phyloP scores from a whole-genome alignment of 2,797 vertebrate species.

The Dicrostonyx torquatus region DNA sequence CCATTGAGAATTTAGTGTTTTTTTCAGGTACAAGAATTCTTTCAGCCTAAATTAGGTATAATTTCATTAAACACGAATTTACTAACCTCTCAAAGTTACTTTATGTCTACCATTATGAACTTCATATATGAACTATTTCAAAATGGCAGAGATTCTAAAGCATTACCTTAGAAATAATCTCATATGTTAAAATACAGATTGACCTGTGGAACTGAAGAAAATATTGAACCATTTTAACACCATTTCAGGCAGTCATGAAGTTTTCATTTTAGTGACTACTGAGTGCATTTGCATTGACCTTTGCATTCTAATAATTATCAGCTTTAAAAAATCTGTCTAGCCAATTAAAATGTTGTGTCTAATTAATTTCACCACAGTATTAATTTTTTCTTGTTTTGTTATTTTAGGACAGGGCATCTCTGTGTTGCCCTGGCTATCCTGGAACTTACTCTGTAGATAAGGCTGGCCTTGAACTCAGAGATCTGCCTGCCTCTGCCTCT shows the following conservation, averaged over 20 bases:
- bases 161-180: slow-evolving; percentile 54
- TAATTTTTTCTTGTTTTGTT: neutral
- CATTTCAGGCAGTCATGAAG: slow-evolving; percentile 37
- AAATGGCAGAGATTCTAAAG: slow-evolving; percentile 56
- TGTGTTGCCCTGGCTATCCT: neutral
- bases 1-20: slow-evolving; percentile 22
- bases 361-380: slow-evolving; percentile 56
- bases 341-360: slow-evolving; percentile 41
- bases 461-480: neutral
- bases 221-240: slow-evolving; percentile 39
- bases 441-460: neutral
- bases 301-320: slow-evolving; percentile 45
- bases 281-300: slow-evolving; percentile 48
- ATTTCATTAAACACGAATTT: slow-evolving; percentile 61
- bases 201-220: slow-evolving; percentile 13
- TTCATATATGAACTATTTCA: slow-evolving; percentile 47
- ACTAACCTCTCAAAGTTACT: slow-evolving; percentile 37
- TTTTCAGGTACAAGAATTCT: slow-evolving; percentile 50
- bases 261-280: slow-evolving; percentile 62
- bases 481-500: neutral
- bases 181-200: neutral
- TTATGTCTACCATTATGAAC: slow-evolving; percentile 25
- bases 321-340: slow-evolving; percentile 44
- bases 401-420: neutral
- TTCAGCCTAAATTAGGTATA: slow-evolving; percentile 54